Percentiles rank a stretch among this genome's conserved stretches.
Evolutionary conservation across 2,888 invertebrate species (phyloP).

Genomic region (Synergus gifuensis): DNA sequence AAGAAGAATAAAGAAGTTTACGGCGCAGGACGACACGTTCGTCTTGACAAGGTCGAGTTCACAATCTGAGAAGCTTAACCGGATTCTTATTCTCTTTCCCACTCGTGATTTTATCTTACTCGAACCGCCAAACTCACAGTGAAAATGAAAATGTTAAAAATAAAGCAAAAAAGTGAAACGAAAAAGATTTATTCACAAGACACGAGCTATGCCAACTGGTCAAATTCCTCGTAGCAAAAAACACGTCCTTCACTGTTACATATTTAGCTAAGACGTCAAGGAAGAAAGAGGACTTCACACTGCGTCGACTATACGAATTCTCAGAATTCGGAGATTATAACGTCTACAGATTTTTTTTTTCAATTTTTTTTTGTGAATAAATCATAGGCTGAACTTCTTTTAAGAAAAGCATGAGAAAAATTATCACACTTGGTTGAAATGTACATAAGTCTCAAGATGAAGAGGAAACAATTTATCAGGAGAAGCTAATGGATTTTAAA

Average conservation of each 20-base stretch:
- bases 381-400: not conserved
- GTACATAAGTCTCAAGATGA: not conserved
- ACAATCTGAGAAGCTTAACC: conserved; percentile 46
- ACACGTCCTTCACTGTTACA: conserved; percentile 32
- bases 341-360: not conserved
- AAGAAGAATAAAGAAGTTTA: conserved; percentile 27
- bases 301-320: not conserved
- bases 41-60: conserved; percentile 51
- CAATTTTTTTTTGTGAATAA: not conserved
- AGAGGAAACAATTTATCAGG: conserved; percentile 4
- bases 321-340: conserved; percentile 16
- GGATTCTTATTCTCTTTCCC: conserved; percentile 52
- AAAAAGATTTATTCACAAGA: conserved; percentile 8
- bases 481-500: conserved; percentile 7
- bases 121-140: not conserved
- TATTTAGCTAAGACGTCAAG: conserved; percentile 23
- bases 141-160: conserved; percentile 33
- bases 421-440: not conserved
- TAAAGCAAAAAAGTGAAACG: not conserved
- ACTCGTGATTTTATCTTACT: not conserved
- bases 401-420: conserved; percentile 11
- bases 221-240: conserved; percentile 6
- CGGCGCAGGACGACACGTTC: conserved; percentile 28
- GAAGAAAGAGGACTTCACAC: conserved; percentile 6
- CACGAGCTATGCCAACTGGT: conserved; percentile 15